Conservation (phyloP, 2,113 vertebrate genomes). For the Atractosteus spatula region DNA sequence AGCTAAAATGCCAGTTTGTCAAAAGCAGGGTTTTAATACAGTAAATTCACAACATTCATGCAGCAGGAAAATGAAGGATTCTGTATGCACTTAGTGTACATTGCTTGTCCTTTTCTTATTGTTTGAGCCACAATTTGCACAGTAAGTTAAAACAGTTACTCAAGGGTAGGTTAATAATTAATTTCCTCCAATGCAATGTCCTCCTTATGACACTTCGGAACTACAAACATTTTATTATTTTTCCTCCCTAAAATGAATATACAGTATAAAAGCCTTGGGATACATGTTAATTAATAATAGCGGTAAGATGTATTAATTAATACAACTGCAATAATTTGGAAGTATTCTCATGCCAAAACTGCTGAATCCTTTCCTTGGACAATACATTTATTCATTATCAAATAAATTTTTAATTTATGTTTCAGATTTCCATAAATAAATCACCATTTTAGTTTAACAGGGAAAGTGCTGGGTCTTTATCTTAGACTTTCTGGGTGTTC, state of each 20-base stretch:
- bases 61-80: not conserved
- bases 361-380: conserved; percentile 29
- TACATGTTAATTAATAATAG: conserved; percentile 10
- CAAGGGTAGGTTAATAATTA: conserved; percentile 36
- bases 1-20: not conserved
- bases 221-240: conserved; percentile 31
- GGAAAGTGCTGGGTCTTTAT: too few species aligned
- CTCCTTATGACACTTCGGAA: conserved; percentile 22
- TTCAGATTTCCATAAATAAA: too few species aligned
- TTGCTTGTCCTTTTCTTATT: not conserved
- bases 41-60: not conserved
- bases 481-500: too few species aligned
- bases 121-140: conserved; percentile 7
- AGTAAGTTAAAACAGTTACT: conserved; percentile 22
- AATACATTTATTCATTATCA: conserved; percentile 27
- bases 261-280: conserved; percentile 13
- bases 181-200: conserved; percentile 19
- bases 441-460: too few species aligned
- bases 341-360: conserved; percentile 18
- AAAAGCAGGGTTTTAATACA: not conserved
- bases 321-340: conserved; percentile 11
- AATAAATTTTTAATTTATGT: conserved; percentile 4
- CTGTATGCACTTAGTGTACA: conserved; percentile 13
- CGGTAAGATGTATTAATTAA: conserved; percentile 27
- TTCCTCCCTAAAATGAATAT: conserved; percentile 28